Percentiles rank a stretch among this genome's conserved stretches.
phyloP scores from a whole-genome alignment of 1,140 invertebrate genomes.

The Parapsyche elsis region DNA sequence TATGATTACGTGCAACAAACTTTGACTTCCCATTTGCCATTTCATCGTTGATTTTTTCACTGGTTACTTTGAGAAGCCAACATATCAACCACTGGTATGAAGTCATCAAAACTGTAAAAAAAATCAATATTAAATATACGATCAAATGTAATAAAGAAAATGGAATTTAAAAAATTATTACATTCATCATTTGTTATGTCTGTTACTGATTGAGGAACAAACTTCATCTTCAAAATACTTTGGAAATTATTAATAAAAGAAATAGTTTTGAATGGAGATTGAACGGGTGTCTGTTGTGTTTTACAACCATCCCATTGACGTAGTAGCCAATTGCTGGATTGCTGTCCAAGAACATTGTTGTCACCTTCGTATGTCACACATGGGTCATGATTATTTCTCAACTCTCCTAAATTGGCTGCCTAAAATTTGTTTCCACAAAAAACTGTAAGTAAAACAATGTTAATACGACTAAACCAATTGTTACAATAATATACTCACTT shows the following conservation, averaged over 20 bases:
- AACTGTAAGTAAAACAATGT: too few relatives aligned
- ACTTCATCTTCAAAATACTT: slow-evolving; percentile 67
- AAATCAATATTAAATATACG: slow-evolving; percentile 21
- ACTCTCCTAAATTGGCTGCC: slow-evolving; percentile 83
- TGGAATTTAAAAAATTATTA: slow-evolving; percentile 61
- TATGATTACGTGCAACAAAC: slow-evolving; percentile 82
- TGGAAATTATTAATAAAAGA: slow-evolving; percentile 70
- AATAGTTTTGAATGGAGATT: slow-evolving; percentile 73
- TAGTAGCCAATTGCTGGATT: slow-evolving; percentile 91
- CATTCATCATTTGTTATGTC: slow-evolving; percentile 70
- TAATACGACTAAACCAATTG: slow-evolving; percentile 21
- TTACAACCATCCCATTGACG: slow-evolving; percentile 71
- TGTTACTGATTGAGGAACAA: slow-evolving; percentile 62
- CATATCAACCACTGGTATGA: slow-evolving; percentile 88
- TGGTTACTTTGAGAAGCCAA: slow-evolving; percentile 79
- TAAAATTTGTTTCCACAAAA: slow-evolving; percentile 56
- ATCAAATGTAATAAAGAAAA: slow-evolving; percentile 36
- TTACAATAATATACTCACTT: slow-evolving; percentile 68
- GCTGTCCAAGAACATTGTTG: slow-evolving; percentile 94
- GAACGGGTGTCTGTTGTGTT: slow-evolving; percentile 60
- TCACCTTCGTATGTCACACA: slow-evolving; percentile 97
- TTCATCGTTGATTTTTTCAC: slow-evolving; percentile 71
- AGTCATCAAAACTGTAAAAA: slow-evolving; percentile 75
- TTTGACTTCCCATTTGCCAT: slow-evolving; percentile 69
- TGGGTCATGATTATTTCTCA: slow-evolving; percentile 90